Conservation (phyloP, 2,888 invertebrate species). For the Smittia sp. region DNA sequence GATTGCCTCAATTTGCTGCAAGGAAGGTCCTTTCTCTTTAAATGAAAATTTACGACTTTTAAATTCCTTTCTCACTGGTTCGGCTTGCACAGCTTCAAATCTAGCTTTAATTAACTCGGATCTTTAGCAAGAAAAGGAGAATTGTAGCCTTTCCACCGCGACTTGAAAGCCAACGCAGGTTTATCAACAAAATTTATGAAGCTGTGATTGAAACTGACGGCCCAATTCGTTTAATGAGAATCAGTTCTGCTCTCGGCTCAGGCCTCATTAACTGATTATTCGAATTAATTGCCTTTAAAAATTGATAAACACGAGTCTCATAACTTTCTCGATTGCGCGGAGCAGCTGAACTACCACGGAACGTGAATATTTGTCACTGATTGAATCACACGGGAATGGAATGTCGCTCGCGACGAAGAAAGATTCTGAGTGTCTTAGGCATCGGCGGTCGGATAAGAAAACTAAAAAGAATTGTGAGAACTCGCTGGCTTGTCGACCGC, state of each 20-base stretch:
- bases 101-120: background rate
- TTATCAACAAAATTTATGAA: conserved; percentile 38
- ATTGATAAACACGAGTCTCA: conserved; percentile 19
- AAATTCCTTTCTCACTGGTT: background rate
- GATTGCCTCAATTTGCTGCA: background rate
- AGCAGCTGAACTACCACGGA: background rate
- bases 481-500: background rate
- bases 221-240: conserved; percentile 14
- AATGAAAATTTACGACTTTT: conserved; percentile 9
- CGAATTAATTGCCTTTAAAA: conserved; percentile 3
- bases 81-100: background rate
- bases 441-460: too few species aligned
- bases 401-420: conserved; percentile 2
- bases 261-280: background rate
- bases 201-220: conserved; percentile 26
- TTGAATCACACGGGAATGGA: conserved; percentile 34
- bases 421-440: background rate
- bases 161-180: background rate
- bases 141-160: background rate
- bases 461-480: background rate
- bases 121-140: background rate
- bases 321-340: conserved; percentile 5
- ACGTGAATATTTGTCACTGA: background rate
- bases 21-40: conserved; percentile 3
- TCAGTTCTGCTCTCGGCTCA: background rate